A percentile compares a stretch with the other conserved stretches of the same genome.
phyloP scores from a whole-genome alignment of 2,888 invertebrate species.

The Bruchidius siliquastri region DNA sequence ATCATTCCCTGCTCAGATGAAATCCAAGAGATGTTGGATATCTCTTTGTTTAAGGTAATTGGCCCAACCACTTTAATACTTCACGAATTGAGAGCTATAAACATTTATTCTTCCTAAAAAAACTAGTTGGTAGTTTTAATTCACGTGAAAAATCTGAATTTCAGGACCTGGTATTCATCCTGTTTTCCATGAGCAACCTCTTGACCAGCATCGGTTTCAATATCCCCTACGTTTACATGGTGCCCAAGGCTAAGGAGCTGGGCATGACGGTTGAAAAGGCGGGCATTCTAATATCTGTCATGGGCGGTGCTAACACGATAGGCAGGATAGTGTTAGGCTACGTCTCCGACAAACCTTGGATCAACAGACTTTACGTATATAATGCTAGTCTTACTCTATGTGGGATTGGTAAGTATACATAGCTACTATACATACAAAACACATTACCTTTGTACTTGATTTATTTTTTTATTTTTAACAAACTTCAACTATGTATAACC shows the following conservation, averaged over 20 bases:
- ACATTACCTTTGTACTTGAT: too few species aligned
- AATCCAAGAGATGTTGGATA: constrained; percentile 67
- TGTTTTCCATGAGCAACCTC: constrained; percentile 92
- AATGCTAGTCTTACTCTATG: constrained; percentile 83
- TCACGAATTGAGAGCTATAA: too few species aligned
- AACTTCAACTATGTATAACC: too few species aligned
- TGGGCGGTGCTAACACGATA: constrained; percentile 85
- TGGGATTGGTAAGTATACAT: constrained; percentile 67
- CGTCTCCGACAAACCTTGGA: constrained; percentile 82
- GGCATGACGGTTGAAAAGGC: constrained; percentile 56
- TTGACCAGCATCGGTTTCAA: constrained; percentile 93
- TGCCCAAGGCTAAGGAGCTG: constrained; percentile 64
- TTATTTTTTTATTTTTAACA: too few species aligned
- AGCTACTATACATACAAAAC: too few species aligned
- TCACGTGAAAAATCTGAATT: background rate
- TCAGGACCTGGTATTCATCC: constrained; percentile 74
- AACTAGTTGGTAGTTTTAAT: too few species aligned
- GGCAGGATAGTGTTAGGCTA: constrained; percentile 85
- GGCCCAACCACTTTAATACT: too few species aligned
- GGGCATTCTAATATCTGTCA: constrained; percentile 70
- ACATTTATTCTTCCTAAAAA: too few species aligned
- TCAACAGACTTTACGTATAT: constrained; percentile 87
- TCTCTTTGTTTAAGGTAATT: constrained; percentile 63
- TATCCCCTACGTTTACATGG: constrained; percentile 85
- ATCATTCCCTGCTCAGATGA: constrained; percentile 16